Base-by-base conservation (phyloP, 2,113 vertebrate species). In the Phylloscopus trochiloides region DNA sequence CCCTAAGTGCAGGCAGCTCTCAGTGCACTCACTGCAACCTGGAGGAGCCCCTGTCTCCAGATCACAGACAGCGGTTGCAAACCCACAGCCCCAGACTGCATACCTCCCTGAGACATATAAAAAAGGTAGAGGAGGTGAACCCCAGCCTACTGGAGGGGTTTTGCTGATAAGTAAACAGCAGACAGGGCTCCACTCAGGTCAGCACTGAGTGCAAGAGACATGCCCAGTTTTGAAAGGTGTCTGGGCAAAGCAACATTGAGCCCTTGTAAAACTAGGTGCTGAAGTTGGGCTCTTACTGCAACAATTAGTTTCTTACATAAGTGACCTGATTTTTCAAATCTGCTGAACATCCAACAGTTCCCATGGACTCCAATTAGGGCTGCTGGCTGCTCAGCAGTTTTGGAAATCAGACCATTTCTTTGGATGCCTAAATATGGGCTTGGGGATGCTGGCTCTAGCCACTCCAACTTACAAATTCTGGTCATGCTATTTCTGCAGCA, bases 261-360 rank as follows among this genome's bases (percentile, higher is more conserved):
- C 18, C 13, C 58, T 68, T 73, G 54, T 76, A 88, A 95, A 96
- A 79, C 42, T 31, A 82, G 70, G 42, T 90, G 87, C 77, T 7
- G 25, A 82, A 94, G 81, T n/a, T 73, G 54, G 65, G 34, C 26
- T 91, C 54, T 91, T 90, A 73, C 26, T 6, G 2, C 32, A 89
- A 92, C 81, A 90, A 89, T 91, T 94, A 92, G 78, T 68, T 93
- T 84, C 77, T 95, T 97, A 90, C 59, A n/a, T 93, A 95, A 95
- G 67, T 90, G 93, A 96, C 85, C 95, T 90, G 92, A 88, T 95
- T 97, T 96, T 93, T 77, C 59, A 88, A 88, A 93, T 52, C 63
- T 3, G 2, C 74, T 90, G 74, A 92, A 85, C 40, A 90, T 85
- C 62, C 47, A 7, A 47, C 85, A 83, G 90, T 91, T 95, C 95